These are phyloP conservation scores for Xylota segnis DNA, from an alignment of 2,888 invertebrate species.

Conservation along the genomic window DNA sequence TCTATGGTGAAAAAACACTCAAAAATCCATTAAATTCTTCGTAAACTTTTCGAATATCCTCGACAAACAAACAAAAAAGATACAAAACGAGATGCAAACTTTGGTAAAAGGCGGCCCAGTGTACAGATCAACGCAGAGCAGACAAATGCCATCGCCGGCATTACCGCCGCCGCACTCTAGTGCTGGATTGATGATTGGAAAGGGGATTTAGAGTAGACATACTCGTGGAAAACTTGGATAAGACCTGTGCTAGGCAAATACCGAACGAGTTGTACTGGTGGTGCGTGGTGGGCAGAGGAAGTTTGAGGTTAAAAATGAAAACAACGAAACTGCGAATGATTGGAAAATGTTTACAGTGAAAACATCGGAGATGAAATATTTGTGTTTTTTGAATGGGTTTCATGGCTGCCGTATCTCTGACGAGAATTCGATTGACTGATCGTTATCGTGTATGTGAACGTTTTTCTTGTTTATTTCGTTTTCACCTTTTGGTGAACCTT, in stretches of 20 bases:
- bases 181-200: slow-evolving; percentile 31
- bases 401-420: slow-evolving; percentile 31
- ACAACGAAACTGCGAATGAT: slow-evolving; percentile 39
- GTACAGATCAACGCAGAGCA: slow-evolving; percentile 24
- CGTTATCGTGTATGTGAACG: slow-evolving; percentile 1
- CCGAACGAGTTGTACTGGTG: background rate
- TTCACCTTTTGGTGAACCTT: too few relatives aligned
- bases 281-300: background rate
- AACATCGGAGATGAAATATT: slow-evolving; percentile 49
- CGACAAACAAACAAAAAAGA: slow-evolving; percentile 28
- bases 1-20: slow-evolving; percentile 61
- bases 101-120: background rate
- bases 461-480: too few relatives aligned
- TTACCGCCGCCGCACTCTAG: slow-evolving; percentile 22
- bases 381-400: slow-evolving; percentile 34
- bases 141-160: slow-evolving; percentile 27
- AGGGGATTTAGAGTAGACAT: background rate
- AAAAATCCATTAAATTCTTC: slow-evolving; percentile 74
- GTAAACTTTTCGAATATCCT: slow-evolving; percentile 65
- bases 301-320: background rate
- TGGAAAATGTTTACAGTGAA: slow-evolving; percentile 60
- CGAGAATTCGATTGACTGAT: background rate
- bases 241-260: slow-evolving; percentile 15
- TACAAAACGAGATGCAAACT: slow-evolving; percentile 38
- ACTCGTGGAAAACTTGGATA: slow-evolving; percentile 14